Conservation (phyloP, 2,113 vertebrate species). For the Varanus komodoensis region DNA sequence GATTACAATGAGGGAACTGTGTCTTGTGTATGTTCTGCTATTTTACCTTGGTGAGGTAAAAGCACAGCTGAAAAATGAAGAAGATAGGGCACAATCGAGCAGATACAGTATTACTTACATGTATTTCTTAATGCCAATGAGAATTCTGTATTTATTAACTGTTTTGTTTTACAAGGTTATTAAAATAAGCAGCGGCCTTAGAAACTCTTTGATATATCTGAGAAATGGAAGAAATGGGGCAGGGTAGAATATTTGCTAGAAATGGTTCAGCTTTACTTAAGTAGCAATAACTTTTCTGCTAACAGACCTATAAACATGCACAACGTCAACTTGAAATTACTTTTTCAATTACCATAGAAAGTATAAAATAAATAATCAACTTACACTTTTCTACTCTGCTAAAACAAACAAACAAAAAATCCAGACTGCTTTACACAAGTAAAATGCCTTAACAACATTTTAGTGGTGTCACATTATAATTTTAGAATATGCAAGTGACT, state of each 20-base stretch:
- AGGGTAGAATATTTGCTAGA: conserved; percentile 50
- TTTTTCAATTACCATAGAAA: conserved; percentile 54
- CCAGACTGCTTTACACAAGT: neutral
- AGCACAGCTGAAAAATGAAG: conserved; percentile 47
- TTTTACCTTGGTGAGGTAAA: conserved; percentile 57
- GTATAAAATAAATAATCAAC: conserved; percentile 39
- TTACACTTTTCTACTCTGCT: conserved; percentile 14
- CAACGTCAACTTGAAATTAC: conserved; percentile 52
- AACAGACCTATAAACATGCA: conserved; percentile 52
- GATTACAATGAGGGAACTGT: conserved; percentile 53
- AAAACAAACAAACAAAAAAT: neutral
- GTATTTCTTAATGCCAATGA: conserved; percentile 33
- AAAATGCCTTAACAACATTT: conserved; percentile 27
- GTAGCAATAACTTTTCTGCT: conserved; percentile 60
- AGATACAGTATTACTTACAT: neutral
- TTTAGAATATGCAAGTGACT: neutral
- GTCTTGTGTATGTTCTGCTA: conserved; percentile 43
- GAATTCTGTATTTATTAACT: conserved; percentile 46
- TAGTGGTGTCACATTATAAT: rapidly evolving
- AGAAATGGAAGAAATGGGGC: conserved; percentile 50
- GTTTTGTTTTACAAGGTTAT: conserved; percentile 51
- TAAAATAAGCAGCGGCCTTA: conserved; percentile 38
- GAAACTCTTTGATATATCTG: conserved; percentile 41
- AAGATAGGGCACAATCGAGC: conserved; percentile 15
- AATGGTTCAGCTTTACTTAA: conserved; percentile 50